Base-by-base conservation (phyloP, 2,113 vertebrate genomes). In the Trinectes maculatus region DNA sequence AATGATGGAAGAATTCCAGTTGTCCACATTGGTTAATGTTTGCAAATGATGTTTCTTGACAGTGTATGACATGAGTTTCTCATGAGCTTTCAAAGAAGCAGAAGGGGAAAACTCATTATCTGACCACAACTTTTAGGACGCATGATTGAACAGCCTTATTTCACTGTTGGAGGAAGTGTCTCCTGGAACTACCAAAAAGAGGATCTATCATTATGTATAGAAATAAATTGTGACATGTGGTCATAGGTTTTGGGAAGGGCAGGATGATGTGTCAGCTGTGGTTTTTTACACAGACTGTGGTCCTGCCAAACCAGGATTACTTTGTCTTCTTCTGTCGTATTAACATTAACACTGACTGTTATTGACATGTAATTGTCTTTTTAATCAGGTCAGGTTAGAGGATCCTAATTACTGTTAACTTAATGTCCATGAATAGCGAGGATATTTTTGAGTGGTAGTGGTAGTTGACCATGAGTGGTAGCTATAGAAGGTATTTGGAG, bases 181-280 rank as follows among this genome's bases (percentile, higher is more conserved):
- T 46, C 7, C 48, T 59, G 56, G 71, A 56, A 70, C 43, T 15
- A 40, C 21, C 24, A n/a, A 0, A 69, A 69, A 79, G 53, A 64
- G 59, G 54, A 69, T 52, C 22, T 9, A 22, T 22, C 34, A 24
- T 60, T 6, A 22, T 52, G 21, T 2, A 3, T 18, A 15, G 0
- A n/a, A n/a, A n/a, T n/a, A n/a, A n/a, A n/a, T n/a, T n/a, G n/a
- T n/a, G n/a, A 8, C 1, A 26, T 2, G 2, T 39, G 2, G 9
- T 48, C 21, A 34, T 0, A 60, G 18, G 29, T 71, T 60, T 65
- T 33, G 3, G 18, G 59, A 19, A 18, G 3, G 12, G 16, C 6
- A 24, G 3, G 8, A 33, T 34, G 5, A 44, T 1, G 6, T 21
- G 22, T 47, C 26, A 18, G 10, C 57, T 48, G 24, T 11, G 24